phyloP scores from a whole-genome alignment of 2,888 invertebrate species.

The Nomada lathburiana region DNA sequence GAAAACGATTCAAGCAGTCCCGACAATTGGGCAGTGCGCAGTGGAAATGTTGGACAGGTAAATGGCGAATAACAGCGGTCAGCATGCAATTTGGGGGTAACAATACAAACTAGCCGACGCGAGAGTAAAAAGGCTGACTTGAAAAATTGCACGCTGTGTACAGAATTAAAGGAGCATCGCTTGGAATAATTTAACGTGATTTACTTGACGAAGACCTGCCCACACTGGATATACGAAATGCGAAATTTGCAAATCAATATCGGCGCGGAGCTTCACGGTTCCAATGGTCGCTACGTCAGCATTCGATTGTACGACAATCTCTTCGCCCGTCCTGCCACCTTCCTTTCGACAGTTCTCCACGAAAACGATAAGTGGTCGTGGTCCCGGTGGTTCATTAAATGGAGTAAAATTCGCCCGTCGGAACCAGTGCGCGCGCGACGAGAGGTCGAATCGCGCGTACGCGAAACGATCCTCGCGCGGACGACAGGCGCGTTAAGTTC shows the following conservation, averaged over 20 bases:
- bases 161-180: too few relatives aligned
- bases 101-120: not conserved
- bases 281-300: too few relatives aligned
- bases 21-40: not conserved
- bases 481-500: slow-evolving; percentile 65
- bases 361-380: slow-evolving; percentile 8
- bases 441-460: not conserved
- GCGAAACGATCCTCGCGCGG: slow-evolving; percentile 46
- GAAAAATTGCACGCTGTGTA: too few relatives aligned
- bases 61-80: slow-evolving; percentile 5
- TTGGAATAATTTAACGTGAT: too few relatives aligned
- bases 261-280: too few relatives aligned
- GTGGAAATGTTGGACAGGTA: not conserved
- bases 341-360: not conserved
- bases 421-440: slow-evolving; percentile 9
- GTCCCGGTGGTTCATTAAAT: slow-evolving; percentile 22
- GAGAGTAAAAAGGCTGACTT: not conserved
- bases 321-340: not conserved
- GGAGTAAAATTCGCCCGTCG: slow-evolving; percentile 35
- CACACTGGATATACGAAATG: too few relatives aligned
- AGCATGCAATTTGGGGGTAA: not conserved
- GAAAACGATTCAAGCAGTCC: too few relatives aligned
- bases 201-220: too few relatives aligned
- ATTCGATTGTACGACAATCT: too few relatives aligned
- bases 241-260: too few relatives aligned